These are phyloP conservation scores for Rambutsinella grinnellia DNA, from an alignment of 2,888 invertebrate species.

Conservation along the genomic window DNA sequence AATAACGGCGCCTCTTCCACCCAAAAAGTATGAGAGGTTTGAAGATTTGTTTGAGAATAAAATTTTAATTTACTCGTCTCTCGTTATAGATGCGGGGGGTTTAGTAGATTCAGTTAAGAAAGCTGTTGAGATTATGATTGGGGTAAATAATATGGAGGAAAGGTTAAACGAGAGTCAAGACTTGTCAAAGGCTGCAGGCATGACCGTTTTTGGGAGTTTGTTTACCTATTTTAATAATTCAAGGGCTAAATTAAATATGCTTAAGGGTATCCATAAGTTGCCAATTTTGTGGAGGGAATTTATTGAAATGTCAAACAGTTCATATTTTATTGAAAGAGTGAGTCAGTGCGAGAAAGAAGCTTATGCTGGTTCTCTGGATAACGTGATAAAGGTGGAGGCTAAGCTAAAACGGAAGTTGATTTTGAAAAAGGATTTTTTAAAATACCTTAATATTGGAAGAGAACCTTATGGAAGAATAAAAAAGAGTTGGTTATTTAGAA, in stretches of 20 bases:
- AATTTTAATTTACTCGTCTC: background rate
- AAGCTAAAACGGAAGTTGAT: background rate
- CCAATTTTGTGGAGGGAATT: background rate
- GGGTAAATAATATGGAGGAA: background rate
- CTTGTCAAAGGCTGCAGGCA: background rate
- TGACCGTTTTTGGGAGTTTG: background rate
- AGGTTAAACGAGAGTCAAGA: too few species aligned
- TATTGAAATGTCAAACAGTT: background rate
- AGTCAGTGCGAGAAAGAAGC: background rate
- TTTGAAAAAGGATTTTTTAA: background rate
- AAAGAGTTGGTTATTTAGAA: background rate
- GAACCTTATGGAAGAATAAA: background rate
- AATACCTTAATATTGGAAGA: background rate
- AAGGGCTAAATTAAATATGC: background rate
- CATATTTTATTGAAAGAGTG: background rate
- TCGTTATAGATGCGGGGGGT: background rate
- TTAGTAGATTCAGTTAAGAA: background rate
- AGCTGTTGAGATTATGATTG: background rate
- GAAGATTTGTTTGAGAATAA: background rate
- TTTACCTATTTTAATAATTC: background rate
- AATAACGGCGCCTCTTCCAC: background rate
- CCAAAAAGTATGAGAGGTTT: background rate
- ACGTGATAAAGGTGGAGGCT: background rate
- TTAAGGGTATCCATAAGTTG: too few species aligned
- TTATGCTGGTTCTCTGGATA: background rate